Base-by-base conservation (phyloP, 64 coral and sea anemone genomes). In the Dendrophyllia cribrosa region DNA sequence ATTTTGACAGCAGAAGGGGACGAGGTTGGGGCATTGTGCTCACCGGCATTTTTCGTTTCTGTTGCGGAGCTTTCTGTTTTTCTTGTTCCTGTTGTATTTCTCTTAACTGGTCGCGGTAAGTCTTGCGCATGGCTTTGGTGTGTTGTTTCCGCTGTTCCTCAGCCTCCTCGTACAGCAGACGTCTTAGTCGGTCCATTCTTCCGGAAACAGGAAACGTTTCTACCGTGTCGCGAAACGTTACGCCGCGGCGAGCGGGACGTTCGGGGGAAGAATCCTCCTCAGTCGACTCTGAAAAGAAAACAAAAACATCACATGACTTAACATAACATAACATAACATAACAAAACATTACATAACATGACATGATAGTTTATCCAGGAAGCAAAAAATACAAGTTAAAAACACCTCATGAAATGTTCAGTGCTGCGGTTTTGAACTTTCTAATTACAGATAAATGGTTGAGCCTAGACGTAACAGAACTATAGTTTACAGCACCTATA, bases 181-280 rank as follows among this genome's bases (percentile, higher is more conserved):
- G 72, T 49, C 94, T 93, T 50, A 99, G 76, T 49, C 94, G 85
- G 24, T 99, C 97, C 71, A 99, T 86, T 83, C 91, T 77, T 67
- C 94, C 96, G 6, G 94, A 96, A 17, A 99, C 96, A 22, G 94
- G 91, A 79, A 96, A 89, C 3, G 94, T 95, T 60, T 99, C 91
- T 0, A 93, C 89, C 61, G 95, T 78, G 24, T 99, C 97, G 58
- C 91, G 89, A 70, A 99, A 99, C 24, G 82, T 90, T 8, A 99
- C 97, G n/a, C 83, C 91, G 46, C 94, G 94, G 43, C 77, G 91
- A 16, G 62, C 23, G 20, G 46, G 62, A 10, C 49, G 71, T 43
- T 85, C 71, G 5, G 82, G 60, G 16, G 83, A 87, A 25, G 86
- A 88, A 56, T 75, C 86, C 22, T 75, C 86, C 4, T 87, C 66